Evolutionary conservation across 2,888 invertebrate species (phyloP), one percentile per base, ranked within the genome.

Genomic region (Gibbula magus): DNA sequence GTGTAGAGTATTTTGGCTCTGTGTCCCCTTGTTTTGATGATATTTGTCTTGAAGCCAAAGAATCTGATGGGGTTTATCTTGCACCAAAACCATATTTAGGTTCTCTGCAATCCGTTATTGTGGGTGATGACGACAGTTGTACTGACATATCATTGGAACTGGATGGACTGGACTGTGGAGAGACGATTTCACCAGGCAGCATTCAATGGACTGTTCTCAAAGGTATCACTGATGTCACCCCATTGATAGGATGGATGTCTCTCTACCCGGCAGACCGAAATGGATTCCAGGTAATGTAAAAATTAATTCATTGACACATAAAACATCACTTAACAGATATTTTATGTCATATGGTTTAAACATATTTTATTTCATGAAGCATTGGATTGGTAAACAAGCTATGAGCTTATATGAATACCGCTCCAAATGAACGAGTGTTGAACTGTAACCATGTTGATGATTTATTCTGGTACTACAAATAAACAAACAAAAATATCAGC

Each of bases 1-100:
- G 61, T 29, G 29, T 16, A 20, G 29, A 61, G 13, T 61, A 61
- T 61, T 61, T 29, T 13, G 74, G 22, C 16, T 51, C 16, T 3
- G 51, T 74, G 25, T 51, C 39, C 13, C 74, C 74, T 5, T 74
- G 74, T 25, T 74, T 22, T 74, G 74, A 51, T 22, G 16, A 74
- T 10, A 52, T 51, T 10, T 74, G 74, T 22, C 45, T 74, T 0
- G 10, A 39, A 16, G 16, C 20, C 7, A 22, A 52, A 16, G 16
- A 0, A 51, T 74, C 74, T 16, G 25, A 74, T 52, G 74, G 51
- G 20, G 20, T 74, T 10, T 22, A 10, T 7, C 22, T 74, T 22
- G 45, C 51, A 8, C 8, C n/a, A 16, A 52, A 22, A 51, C 74
- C 74, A 74, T 22, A 16, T n/a, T 22, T 74, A 51, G 51, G 39